A percentile compares a stretch with the other conserved stretches of the same genome.
Evolutionary conservation across 2,113 vertebrate genomes (phyloP).

Genomic region (Leucosticte australis): DNA sequence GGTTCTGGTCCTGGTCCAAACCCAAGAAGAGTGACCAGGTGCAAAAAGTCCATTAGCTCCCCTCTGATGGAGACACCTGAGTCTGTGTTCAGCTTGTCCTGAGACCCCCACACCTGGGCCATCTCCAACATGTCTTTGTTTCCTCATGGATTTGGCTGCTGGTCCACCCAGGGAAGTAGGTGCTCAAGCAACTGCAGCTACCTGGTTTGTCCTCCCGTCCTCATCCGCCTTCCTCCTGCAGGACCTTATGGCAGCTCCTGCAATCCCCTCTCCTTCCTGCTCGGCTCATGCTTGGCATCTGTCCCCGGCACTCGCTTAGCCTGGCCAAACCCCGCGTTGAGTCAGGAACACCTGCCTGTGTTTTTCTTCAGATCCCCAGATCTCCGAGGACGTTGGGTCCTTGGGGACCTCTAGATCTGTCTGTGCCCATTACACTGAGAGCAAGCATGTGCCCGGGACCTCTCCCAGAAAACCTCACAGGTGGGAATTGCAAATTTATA

Average conservation of each 20-base stretch:
- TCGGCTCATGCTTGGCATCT: constrained; percentile 1
- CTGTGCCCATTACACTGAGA: neutral
- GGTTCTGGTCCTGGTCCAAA: neutral
- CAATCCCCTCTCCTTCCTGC: constrained; percentile 43
- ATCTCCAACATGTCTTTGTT: neutral
- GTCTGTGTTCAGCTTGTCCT: neutral
- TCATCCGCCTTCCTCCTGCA: neutral
- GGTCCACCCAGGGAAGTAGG: neutral
- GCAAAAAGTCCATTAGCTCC: neutral
- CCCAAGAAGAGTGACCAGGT: neutral
- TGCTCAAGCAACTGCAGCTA: neutral
- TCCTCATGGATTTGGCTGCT: neutral
- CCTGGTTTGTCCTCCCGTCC: neutral
- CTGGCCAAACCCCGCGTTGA: constrained; percentile 6
- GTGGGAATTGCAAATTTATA: neutral
- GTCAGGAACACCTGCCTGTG: constrained; percentile 55
- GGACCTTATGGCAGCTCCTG: neutral
- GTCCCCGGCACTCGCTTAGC: neutral
- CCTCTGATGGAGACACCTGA: neutral
- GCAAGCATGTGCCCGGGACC: accelerated
- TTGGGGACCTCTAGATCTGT: neutral
- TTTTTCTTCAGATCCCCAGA: constrained; percentile 34
- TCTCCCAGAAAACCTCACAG: neutral
- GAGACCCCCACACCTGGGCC: neutral
- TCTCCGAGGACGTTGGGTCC: neutral